Percentiles rank a stretch among this genome's conserved stretches.
Conservation (phyloP, 1,140 invertebrate species). For the Drosophila burlai region DNA sequence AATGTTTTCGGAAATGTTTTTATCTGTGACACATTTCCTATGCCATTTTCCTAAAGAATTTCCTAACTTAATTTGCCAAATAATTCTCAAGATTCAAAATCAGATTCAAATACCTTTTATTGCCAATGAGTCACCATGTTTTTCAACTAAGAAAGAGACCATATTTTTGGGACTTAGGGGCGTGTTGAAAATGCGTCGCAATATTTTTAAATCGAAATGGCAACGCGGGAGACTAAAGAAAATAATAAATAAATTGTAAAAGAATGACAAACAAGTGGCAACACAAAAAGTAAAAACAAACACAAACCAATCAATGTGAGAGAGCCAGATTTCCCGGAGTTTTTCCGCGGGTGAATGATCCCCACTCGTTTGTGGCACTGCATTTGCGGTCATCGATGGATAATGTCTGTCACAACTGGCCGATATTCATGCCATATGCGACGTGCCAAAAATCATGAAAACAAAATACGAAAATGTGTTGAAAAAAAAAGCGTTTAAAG, state of each 20-base stretch:
- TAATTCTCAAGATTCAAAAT: background rate
- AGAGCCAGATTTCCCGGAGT: constrained; percentile 5
- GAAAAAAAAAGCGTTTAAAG: constrained; percentile 19
- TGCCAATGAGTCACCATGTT: constrained; percentile 44
- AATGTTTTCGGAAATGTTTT: background rate
- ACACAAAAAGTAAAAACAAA: constrained; percentile 14
- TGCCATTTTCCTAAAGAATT: background rate
- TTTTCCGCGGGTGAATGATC: constrained; percentile 24
- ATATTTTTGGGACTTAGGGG: background rate
- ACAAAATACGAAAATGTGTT: constrained; percentile 35
- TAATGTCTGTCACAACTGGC: constrained; percentile 27
- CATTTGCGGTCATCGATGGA: constrained; percentile 28
- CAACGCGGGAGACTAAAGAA: constrained; percentile 2
- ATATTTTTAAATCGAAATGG: constrained; percentile 40
- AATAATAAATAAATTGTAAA: constrained; percentile 34
- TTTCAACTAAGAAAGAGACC: constrained; percentile 35
- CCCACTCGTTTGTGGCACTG: constrained; percentile 5
- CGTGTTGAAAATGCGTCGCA: constrained; percentile 55
- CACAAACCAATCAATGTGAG: background rate
- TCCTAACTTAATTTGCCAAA: background rate
- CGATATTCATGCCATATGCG: constrained; percentile 35
- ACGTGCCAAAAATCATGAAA: constrained; percentile 79
- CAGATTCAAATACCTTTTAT: background rate
- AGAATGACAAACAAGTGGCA: constrained; percentile 66
- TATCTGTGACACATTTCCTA: background rate